phyloP scores from a whole-genome alignment of 2,113 vertebrate genomes.

The Syngnathoides biaculeatus region DNA sequence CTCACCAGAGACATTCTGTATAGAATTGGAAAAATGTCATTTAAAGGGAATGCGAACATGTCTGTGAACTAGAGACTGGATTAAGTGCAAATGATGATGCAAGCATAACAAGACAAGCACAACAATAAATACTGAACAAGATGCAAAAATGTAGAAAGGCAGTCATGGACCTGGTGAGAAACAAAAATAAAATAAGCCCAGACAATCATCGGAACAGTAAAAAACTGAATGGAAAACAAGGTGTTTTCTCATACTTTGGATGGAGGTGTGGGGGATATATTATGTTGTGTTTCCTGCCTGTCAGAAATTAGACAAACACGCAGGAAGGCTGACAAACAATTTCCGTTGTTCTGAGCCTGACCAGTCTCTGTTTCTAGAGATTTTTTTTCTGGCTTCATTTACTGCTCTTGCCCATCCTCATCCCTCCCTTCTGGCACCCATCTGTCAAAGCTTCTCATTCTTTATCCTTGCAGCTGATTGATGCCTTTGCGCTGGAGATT shows the following conservation, averaged over 20 bases:
- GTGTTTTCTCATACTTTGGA: background rate
- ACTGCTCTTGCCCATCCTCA: background rate
- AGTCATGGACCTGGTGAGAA: background rate
- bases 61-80: background rate
- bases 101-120: background rate
- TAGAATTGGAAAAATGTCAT: background rate
- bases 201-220: background rate
- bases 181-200: background rate
- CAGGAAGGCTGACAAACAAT: conserved; percentile 53
- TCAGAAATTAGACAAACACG: conserved; percentile 43
- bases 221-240: background rate
- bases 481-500: conserved; percentile 88
- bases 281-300: conserved; percentile 43
- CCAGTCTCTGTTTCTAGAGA: background rate
- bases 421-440: background rate
- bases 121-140: background rate
- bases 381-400: conserved; percentile 26
- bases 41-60: background rate
- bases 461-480: conserved; percentile 79
- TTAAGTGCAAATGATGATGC: background rate
- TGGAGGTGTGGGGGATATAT: conserved; percentile 2
- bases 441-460: conserved; percentile 8
- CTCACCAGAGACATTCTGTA: background rate
- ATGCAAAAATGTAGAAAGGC: background rate
- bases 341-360: conserved; percentile 28